phyloP scores from a whole-genome alignment of 2,797 vertebrate species.

The Halcyon smyrnensis region DNA sequence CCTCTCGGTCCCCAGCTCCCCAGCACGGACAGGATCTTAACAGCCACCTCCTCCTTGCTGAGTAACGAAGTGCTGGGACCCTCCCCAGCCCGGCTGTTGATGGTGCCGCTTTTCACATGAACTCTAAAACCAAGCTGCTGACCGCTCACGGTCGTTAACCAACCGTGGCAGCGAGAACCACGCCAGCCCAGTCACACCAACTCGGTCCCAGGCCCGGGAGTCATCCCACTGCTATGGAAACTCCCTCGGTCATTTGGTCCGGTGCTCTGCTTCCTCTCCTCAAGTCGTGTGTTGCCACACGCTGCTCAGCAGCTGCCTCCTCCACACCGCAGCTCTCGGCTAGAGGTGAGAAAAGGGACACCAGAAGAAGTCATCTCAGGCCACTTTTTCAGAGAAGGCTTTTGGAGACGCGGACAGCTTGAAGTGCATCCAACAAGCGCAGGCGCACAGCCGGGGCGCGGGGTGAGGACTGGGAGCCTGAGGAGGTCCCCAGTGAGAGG shows the following conservation, averaged over 20 bases:
- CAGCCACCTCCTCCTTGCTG: neutral
- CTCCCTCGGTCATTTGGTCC: neutral
- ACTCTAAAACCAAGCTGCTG: neutral
- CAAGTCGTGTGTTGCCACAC: neutral
- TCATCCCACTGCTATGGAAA: fast-evolving
- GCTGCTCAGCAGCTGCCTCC: neutral
- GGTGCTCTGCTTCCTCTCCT: neutral
- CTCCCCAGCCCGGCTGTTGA: neutral
- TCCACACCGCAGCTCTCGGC: neutral
- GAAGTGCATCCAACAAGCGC: fast-evolving
- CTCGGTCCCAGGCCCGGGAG: fast-evolving
- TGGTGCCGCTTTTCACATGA: neutral
- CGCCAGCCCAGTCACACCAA: fast-evolving
- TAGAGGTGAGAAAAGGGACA: neutral
- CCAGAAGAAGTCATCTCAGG: neutral
- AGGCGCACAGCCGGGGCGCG: neutral
- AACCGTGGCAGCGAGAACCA: neutral
- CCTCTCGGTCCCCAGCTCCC: neutral
- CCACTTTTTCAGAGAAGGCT: neutral
- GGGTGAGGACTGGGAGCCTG: neutral
- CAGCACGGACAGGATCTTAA: neutral
- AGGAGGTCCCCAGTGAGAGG: neutral
- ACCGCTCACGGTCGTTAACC: fast-evolving
- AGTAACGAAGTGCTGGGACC: neutral
- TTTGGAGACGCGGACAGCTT: fast-evolving